phyloP scores from a whole-genome alignment of 2,888 invertebrate genomes.

The Portevinia maculata region DNA sequence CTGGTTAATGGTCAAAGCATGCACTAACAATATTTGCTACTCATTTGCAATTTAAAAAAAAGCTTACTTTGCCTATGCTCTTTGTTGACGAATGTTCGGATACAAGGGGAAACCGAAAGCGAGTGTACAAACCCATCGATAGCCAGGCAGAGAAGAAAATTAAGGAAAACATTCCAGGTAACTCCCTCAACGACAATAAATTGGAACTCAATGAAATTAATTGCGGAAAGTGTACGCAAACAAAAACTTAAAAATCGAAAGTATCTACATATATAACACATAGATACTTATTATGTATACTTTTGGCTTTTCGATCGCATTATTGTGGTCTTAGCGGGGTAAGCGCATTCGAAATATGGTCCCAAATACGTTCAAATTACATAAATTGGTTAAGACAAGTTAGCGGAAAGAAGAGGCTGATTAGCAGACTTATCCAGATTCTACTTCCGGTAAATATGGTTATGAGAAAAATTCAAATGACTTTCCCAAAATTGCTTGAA shows the following conservation, averaged over 20 bases:
- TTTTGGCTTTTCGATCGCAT: constrained; percentile 8
- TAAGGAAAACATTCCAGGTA: constrained; percentile 48
- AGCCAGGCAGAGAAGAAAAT: constrained; percentile 3
- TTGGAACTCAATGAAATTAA: constrained; percentile 47
- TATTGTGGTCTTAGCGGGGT: constrained; percentile 27
- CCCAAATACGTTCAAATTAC: constrained; percentile 3
- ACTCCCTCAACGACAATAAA: constrained; percentile 38
- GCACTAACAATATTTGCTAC: constrained; percentile 48
- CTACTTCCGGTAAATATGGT: background rate
- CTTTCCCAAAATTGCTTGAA: background rate
- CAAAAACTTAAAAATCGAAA: constrained; percentile 43
- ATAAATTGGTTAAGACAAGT: background rate
- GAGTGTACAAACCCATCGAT: constrained; percentile 4
- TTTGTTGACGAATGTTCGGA: constrained; percentile 4
- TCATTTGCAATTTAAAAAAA: constrained; percentile 51
- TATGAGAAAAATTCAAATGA: too few relatives aligned
- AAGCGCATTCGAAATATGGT: constrained; percentile 17
- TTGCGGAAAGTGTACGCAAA: constrained; percentile 40
- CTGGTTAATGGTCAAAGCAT: constrained; percentile 46
- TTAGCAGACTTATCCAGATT: background rate
- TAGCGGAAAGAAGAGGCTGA: background rate
- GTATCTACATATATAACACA: constrained; percentile 2
- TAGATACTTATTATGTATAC: background rate
- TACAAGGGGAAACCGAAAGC: background rate
- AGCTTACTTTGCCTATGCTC: background rate